Conservation (phyloP, 2,888 invertebrate genomes). For the Hesperia comma region DNA sequence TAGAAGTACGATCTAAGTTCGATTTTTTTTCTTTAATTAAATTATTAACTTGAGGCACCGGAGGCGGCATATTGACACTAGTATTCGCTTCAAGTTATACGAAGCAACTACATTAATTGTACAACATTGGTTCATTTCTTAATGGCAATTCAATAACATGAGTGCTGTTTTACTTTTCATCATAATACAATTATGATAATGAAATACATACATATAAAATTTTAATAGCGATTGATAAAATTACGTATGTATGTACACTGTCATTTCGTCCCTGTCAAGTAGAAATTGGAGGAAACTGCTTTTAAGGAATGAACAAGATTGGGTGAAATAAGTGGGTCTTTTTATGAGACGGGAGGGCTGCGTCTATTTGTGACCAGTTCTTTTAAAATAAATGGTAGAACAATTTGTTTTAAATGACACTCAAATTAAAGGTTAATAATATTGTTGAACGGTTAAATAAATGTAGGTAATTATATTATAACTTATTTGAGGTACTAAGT, state of each 20-base stretch:
- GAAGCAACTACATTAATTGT: background rate
- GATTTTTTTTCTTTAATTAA: conserved; percentile 33
- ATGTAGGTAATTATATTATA: too few relatives aligned
- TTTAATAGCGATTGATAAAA: conserved; percentile 2
- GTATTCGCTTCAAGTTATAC: background rate
- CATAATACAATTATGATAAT: background rate
- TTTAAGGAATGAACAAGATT: conserved; percentile 9
- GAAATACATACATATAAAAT: conserved; percentile 7
- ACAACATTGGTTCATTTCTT: conserved; percentile 8
- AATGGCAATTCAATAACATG: conserved; percentile 13
- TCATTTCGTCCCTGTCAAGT: background rate
- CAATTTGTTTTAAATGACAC: conserved; percentile 12
- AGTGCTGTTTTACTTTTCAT: conserved; percentile 21
- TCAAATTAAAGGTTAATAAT: background rate
- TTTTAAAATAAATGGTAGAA: background rate
- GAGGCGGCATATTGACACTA: conserved; percentile 35
- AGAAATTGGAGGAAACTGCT: background rate
- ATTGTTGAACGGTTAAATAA: too few relatives aligned
- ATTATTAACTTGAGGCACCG: conserved; percentile 35
- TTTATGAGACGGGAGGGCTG: background rate
- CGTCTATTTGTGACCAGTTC: conserved; percentile 4
- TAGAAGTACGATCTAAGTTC: conserved; percentile 38
- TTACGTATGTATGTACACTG: background rate
- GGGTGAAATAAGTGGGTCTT: background rate
- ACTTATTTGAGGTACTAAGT: too few relatives aligned